A percentile compares a stretch with the other conserved stretches of the same genome.
Conservation (phyloP, 2,888 invertebrate genomes). For the Leptopilina myrica region DNA sequence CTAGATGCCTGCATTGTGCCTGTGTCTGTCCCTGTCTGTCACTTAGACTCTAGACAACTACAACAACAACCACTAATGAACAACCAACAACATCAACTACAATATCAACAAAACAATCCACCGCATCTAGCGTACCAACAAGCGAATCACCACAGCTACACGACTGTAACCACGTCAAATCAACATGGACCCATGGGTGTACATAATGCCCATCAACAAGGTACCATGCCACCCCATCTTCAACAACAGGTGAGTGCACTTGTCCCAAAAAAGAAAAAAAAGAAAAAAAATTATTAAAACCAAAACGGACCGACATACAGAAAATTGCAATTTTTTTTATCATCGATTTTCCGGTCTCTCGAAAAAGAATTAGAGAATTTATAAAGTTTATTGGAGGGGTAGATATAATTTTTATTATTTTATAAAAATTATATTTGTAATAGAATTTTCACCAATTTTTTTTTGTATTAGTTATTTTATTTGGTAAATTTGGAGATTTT, state of each 20-base stretch:
- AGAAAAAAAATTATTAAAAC: background rate
- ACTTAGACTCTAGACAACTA: conserved; percentile 77
- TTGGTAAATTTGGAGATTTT: too few relatives aligned
- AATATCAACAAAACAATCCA: conserved; percentile 77
- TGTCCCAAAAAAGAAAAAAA: conserved; percentile 27
- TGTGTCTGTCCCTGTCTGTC: conserved; percentile 78
- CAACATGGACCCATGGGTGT: conserved; percentile 72
- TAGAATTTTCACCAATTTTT: too few relatives aligned
- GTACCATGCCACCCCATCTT: conserved; percentile 74
- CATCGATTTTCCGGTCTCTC: background rate
- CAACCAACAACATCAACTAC: conserved; percentile 73
- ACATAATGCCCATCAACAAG: conserved; percentile 73
- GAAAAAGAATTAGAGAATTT: too few relatives aligned
- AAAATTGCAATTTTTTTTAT: background rate
- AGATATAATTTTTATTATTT: too few relatives aligned
- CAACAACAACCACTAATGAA: conserved; percentile 72
- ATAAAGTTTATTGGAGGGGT: too few relatives aligned
- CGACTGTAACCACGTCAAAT: conserved; percentile 75
- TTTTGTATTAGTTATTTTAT: too few relatives aligned
- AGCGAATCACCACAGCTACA: conserved; percentile 77
- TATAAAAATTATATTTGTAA: too few relatives aligned
- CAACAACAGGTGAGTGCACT: conserved; percentile 75
- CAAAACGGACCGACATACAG: conserved; percentile 35
- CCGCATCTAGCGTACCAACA: conserved; percentile 77
- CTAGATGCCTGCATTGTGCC: conserved; percentile 90